These are phyloP conservation scores for Drosophila limbata DNA, from an alignment of 2,888 invertebrate species.

Conservation along the genomic window DNA sequence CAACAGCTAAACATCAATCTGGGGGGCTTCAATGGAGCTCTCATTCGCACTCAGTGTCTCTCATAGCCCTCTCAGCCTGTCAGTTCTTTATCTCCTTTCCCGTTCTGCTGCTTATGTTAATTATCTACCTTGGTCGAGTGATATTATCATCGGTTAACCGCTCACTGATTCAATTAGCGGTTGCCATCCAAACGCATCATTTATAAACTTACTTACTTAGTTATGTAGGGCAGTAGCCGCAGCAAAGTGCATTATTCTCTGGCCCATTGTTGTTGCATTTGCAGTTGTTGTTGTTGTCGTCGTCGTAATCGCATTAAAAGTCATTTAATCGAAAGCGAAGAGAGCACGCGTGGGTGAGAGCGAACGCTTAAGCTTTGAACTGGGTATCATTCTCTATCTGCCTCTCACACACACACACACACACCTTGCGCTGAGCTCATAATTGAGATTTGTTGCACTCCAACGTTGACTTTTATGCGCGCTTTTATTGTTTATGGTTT, in stretches of 20 bases:
- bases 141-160: slow-evolving; percentile 42
- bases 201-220: slow-evolving; percentile 38
- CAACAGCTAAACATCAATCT: slow-evolving; percentile 44
- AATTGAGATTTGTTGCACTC: slow-evolving; percentile 78
- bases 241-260: slow-evolving; percentile 67
- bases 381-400: slow-evolving; percentile 10
- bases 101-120: slow-evolving; percentile 55
- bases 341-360: slow-evolving; percentile 31
- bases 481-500: slow-evolving; percentile 74
- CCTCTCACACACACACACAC: slow-evolving; percentile 26
- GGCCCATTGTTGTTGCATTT: slow-evolving; percentile 26
- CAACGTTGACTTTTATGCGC: slow-evolving; percentile 71
- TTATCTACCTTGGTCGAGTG: slow-evolving; percentile 51
- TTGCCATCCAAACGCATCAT: slow-evolving; percentile 60
- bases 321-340: slow-evolving; percentile 76
- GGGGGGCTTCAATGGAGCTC: slow-evolving; percentile 7
- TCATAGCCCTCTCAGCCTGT: not conserved
- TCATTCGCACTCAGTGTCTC: not conserved
- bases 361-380: slow-evolving; percentile 32
- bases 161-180: slow-evolving; percentile 75
- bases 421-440: slow-evolving; percentile 62
- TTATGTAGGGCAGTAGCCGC: slow-evolving; percentile 60
- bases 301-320: slow-evolving; percentile 73
- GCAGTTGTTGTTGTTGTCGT: slow-evolving; percentile 9
- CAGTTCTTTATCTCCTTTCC: not conserved